phyloP scores from a whole-genome alignment of 2,797 vertebrate genomes.

The Rhinoraja longicauda region DNA sequence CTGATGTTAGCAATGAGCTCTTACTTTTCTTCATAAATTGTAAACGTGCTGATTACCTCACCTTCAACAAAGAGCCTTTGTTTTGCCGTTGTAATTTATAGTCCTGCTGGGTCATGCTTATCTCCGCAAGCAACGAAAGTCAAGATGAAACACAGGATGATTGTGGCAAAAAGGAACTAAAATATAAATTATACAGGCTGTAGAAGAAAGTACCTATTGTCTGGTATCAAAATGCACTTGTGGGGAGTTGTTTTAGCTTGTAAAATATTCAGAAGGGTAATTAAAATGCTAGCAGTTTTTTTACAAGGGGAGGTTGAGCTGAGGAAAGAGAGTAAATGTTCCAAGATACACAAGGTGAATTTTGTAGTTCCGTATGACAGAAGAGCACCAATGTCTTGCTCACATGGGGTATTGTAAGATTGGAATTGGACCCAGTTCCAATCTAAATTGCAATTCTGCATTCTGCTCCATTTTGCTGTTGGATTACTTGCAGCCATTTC shows the following conservation, averaged over 20 bases:
- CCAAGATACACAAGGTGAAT: neutral
- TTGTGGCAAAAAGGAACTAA: neutral
- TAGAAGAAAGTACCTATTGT: conserved; percentile 30
- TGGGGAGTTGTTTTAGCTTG: conserved; percentile 22
- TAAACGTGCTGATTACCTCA: neutral
- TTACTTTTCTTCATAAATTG: neutral
- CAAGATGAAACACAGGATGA: conserved; percentile 16
- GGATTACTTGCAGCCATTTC: neutral
- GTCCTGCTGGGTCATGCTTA: conserved; percentile 22
- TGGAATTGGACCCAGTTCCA: neutral
- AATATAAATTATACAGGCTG: neutral
- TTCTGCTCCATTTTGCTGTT: neutral
- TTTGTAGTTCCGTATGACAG: neutral
- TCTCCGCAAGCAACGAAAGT: neutral
- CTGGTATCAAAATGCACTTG: neutral
- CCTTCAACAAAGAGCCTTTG: conserved; percentile 15
- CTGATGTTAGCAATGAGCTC: conserved; percentile 7
- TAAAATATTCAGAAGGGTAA: conserved; percentile 24
- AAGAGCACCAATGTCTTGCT: neutral
- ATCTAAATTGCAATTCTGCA: neutral
- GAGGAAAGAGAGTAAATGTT: neutral
- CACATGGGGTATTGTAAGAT: neutral
- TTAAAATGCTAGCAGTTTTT: neutral
- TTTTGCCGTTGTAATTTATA: conserved; percentile 14
- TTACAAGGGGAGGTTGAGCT: neutral